Conservation (phyloP, 64 coral and sea anemone genomes). For the Montipora foliosa region DNA sequence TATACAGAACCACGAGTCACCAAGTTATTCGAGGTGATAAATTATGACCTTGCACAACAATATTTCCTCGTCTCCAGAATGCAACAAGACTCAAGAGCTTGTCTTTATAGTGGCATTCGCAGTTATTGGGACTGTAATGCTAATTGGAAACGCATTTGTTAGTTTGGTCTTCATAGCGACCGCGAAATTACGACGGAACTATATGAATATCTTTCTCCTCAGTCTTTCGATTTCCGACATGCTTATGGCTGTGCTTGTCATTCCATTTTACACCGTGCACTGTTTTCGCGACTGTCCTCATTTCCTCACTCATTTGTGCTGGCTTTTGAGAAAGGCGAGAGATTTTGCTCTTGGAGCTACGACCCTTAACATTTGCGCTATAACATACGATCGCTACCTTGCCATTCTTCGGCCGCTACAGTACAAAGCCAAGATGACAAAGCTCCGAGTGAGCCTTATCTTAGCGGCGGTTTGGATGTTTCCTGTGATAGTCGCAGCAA, state of each 20-base stretch:
- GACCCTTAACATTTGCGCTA: conserved; percentile 60
- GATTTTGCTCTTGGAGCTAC: conserved; percentile 24
- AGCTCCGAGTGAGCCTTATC: background rate
- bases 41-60: background rate
- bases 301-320: conserved; percentile 9
- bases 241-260: conserved; percentile 32
- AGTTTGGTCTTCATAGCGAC: conserved; percentile 34
- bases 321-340: conserved; percentile 35
- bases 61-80: background rate
- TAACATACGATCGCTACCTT: conserved; percentile 60
- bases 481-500: conserved; percentile 22
- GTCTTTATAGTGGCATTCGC: conserved; percentile 53
- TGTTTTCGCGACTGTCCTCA: conserved; percentile 46
- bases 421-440: conserved; percentile 32
- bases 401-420: conserved; percentile 65
- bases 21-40: background rate
- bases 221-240: conserved; percentile 64
- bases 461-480: conserved; percentile 35
- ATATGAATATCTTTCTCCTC: conserved; percentile 75
- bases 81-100: conserved; percentile 10
- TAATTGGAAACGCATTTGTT: conserved; percentile 37
- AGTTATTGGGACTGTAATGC: conserved; percentile 6
- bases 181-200: conserved; percentile 10
- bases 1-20: background rate
- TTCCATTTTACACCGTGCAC: conserved; percentile 54